Conservation (phyloP, 2,888 invertebrate genomes). For the Nudaria mundana region DNA sequence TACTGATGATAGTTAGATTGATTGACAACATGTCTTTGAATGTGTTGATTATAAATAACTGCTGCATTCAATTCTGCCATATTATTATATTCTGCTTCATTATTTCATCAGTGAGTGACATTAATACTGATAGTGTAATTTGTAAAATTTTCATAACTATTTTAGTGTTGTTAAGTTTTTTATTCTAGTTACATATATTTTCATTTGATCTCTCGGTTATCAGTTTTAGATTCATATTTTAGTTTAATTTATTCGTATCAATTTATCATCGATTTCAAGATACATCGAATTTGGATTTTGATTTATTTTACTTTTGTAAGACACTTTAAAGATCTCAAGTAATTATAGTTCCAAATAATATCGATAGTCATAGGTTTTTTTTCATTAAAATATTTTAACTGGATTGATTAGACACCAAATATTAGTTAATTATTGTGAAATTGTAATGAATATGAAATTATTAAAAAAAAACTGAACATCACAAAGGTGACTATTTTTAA, state of each 20-base stretch:
- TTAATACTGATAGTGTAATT: conserved; percentile 17
- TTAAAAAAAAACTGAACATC: conserved; percentile 25
- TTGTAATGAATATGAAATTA: conserved; percentile 25
- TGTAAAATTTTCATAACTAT: conserved; percentile 27
- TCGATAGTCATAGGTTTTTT: conserved; percentile 64
- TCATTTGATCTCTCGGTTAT: conserved; percentile 78
- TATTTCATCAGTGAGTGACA: conserved; percentile 28
- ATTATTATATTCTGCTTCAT: conserved; percentile 22
- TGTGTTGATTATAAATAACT: no score
- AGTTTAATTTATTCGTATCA: conserved; percentile 68
- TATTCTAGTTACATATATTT: conserved; percentile 63
- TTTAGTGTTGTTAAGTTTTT: conserved; percentile 70
- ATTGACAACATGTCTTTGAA: conserved; percentile 28
- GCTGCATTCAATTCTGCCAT: conserved; percentile 21
- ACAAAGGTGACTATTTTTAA: conserved; percentile 19
- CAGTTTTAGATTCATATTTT: conserved; percentile 60
- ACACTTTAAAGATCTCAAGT: conserved; percentile 68
- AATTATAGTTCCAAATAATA: conserved; percentile 74
- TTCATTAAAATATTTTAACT: conserved; percentile 45
- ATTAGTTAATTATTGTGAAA: conserved; percentile 65
- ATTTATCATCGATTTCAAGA: conserved; percentile 25
- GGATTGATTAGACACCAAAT: conserved; percentile 71
- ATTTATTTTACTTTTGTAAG: conserved; percentile 39
- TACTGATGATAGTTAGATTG: conserved; percentile 14
- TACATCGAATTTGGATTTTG: no score